Conservation (phyloP, 2,888 invertebrate genomes). For the Gibbula magus region DNA sequence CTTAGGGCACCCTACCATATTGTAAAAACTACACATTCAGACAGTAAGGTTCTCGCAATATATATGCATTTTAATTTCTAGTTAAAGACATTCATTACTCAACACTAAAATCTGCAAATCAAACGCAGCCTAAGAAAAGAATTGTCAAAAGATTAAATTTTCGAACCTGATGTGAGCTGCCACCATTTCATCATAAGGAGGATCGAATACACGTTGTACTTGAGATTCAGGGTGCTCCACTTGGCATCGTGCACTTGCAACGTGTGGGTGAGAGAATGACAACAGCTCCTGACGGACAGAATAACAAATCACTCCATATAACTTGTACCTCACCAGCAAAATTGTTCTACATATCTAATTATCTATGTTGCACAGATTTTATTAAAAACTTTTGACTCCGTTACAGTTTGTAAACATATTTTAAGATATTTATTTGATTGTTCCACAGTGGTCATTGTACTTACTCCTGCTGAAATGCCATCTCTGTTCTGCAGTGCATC, state of each 20-base stretch:
- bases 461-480: conserved; percentile 67
- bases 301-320: neutral
- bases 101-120: no score
- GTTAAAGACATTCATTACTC: no score
- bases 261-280: conserved; percentile 81
- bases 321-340: neutral
- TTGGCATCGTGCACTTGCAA: conserved; percentile 82
- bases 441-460: conserved; percentile 33
- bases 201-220: conserved; percentile 83
- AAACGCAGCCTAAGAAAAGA: no score
- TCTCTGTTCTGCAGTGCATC: conserved; percentile 64
- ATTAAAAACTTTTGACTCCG: neutral
- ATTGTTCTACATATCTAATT: neutral
- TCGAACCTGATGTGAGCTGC: conserved; percentile 84
- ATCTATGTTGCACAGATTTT: no score
- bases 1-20: no score
- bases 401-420: neutral
- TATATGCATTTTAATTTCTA: no score
- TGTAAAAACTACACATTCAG: no score
- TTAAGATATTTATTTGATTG: neutral
- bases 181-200: conserved; percentile 86
- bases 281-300: conserved; percentile 67
- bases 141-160: neutral
- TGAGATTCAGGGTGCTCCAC: conserved; percentile 82
- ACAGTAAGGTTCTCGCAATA: no score